Evolutionary conservation across 1,140 invertebrate genomes (phyloP).

Genomic region (Micrasema minimum): DNA sequence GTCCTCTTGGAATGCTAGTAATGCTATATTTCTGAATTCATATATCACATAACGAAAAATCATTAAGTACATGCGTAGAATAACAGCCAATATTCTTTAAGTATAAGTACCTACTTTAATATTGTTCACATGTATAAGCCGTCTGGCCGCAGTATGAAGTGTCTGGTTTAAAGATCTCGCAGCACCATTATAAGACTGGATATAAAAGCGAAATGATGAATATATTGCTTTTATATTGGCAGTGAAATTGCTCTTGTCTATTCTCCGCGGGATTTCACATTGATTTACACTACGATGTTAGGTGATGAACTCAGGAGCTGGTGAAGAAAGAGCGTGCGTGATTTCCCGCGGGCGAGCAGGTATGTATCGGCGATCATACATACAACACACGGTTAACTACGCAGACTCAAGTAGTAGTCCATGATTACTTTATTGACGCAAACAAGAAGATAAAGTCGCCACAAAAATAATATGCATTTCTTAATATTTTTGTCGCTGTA

Average conservation of each 20-base stretch:
- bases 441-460: neutral
- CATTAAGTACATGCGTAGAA: neutral
- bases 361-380: neutral
- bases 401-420: neutral
- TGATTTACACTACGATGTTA: conserved; percentile 10
- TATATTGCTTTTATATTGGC: conserved; percentile 1
- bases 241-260: neutral
- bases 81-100: neutral
- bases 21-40: no score
- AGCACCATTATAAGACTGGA: neutral
- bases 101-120: neutral
- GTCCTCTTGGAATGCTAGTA: no score
- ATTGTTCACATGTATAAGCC: neutral
- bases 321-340: neutral
- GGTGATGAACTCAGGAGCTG: neutral
- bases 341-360: conserved; percentile 16
- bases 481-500: neutral
- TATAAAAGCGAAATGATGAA: neutral
- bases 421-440: neutral
- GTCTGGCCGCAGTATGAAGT: neutral
- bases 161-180: neutral
- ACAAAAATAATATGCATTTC: neutral
- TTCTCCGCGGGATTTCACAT: neutral
- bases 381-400: neutral
- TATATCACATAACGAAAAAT: neutral